Conservation (phyloP, 2,888 invertebrate genomes). For the Thyatira batis region DNA sequence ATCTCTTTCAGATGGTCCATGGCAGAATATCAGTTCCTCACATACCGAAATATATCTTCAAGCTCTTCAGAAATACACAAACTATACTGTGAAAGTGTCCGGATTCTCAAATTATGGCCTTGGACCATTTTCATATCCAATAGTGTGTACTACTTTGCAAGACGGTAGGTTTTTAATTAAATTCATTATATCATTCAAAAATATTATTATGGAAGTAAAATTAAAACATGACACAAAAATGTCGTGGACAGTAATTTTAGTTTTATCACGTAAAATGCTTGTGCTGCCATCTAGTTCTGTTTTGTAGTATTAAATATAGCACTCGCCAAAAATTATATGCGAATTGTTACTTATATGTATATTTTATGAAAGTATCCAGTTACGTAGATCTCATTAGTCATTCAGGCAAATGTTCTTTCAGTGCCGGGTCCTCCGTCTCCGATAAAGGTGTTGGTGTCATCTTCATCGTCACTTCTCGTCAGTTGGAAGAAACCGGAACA, state of each 20-base stretch:
- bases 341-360: too few relatives aligned
- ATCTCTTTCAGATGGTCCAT: constrained; percentile 64
- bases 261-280: too few relatives aligned
- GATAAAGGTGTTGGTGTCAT: constrained; percentile 91
- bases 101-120: constrained; percentile 93
- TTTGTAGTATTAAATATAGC: too few relatives aligned
- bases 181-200: too few relatives aligned
- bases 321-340: too few relatives aligned
- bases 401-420: constrained; percentile 48
- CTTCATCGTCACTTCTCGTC: constrained; percentile 90
- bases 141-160: constrained; percentile 91
- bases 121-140: constrained; percentile 88
- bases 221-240: too few relatives aligned
- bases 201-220: too few relatives aligned
- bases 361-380: neutral
- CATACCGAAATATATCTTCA: constrained; percentile 90
- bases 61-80: constrained; percentile 90
- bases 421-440: constrained; percentile 92
- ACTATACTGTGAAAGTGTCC: constrained; percentile 92
- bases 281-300: too few relatives aligned
- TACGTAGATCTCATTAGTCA: neutral
- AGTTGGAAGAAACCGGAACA: constrained; percentile 92
- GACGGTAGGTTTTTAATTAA: constrained; percentile 83
- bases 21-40: constrained; percentile 82
- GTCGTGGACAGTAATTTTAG: too few relatives aligned